Evolutionary conservation across 2,113 vertebrate species (phyloP).

Genomic region (Macroglossus sobrinus): DNA sequence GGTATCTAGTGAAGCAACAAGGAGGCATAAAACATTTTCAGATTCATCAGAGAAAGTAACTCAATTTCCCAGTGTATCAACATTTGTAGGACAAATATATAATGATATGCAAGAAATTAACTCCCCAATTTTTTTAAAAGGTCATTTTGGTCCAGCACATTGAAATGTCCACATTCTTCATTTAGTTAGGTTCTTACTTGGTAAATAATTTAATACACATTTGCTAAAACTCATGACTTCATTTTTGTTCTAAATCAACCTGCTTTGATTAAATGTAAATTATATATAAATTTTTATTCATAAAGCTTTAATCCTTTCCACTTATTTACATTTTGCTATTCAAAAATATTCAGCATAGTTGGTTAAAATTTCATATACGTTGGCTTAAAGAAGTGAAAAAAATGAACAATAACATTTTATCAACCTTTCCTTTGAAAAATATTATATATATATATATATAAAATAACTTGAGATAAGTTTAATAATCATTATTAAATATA

Average conservation of each 20-base stretch:
- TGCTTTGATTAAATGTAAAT: constrained; percentile 26
- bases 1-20: neutral
- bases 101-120: neutral
- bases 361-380: neutral
- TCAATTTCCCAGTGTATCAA: neutral
- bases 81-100: neutral
- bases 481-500: neutral
- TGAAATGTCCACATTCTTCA: neutral
- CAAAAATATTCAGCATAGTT: neutral
- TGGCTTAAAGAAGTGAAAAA: neutral
- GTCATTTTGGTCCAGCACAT: neutral
- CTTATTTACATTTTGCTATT: neutral
- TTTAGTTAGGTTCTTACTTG: neutral
- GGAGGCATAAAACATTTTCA: neutral
- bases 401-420: neutral
- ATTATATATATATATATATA: neutral
- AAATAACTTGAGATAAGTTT: neutral
- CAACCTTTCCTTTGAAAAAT: neutral
- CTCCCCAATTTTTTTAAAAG: neutral
- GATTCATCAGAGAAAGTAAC: neutral
- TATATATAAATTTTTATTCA: neutral
- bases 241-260: neutral
- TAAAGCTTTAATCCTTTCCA: neutral
- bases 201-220: neutral
- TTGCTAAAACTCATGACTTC: neutral